Evolutionary conservation across 2,888 invertebrate genomes (phyloP).

Genomic region (Galerucella nymphaeae): DNA sequence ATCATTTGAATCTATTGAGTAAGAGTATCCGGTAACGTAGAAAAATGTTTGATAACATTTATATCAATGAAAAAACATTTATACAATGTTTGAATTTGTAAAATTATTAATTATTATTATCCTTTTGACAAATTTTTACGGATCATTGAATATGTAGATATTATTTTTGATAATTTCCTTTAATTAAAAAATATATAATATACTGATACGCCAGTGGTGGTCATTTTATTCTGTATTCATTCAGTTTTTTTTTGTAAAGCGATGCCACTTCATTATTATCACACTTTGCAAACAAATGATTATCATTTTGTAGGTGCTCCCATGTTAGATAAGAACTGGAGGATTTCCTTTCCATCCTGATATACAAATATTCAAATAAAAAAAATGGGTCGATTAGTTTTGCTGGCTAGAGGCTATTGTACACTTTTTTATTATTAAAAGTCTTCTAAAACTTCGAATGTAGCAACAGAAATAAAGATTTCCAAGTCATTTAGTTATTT

Average conservation of each 20-base stretch:
- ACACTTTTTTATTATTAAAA: no score
- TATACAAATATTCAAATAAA: slow-evolving; percentile 4
- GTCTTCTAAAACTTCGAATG: no score
- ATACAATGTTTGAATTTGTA: background rate
- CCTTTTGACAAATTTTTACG: background rate
- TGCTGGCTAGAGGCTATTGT: background rate
- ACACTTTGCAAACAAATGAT: slow-evolving; percentile 16
- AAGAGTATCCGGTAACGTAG: background rate
- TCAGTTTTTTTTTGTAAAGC: background rate
- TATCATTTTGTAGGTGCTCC: slow-evolving; percentile 15
- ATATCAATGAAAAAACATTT: background rate
- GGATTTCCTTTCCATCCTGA: slow-evolving; percentile 13
- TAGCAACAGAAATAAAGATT: no score
- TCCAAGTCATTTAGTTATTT: no score
- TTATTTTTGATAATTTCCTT: no score
- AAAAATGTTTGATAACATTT: background rate
- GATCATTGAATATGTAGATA: background rate
- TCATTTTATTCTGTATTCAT: background rate
- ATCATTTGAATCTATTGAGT: background rate
- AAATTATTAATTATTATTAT: background rate
- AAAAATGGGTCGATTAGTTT: background rate
- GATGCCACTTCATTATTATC: slow-evolving; percentile 13
- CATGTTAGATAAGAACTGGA: background rate
- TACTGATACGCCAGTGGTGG: background rate
- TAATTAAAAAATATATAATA: no score